Base-by-base conservation (phyloP, 1,140 invertebrate genomes). In the Orchesella cincta region DNA sequence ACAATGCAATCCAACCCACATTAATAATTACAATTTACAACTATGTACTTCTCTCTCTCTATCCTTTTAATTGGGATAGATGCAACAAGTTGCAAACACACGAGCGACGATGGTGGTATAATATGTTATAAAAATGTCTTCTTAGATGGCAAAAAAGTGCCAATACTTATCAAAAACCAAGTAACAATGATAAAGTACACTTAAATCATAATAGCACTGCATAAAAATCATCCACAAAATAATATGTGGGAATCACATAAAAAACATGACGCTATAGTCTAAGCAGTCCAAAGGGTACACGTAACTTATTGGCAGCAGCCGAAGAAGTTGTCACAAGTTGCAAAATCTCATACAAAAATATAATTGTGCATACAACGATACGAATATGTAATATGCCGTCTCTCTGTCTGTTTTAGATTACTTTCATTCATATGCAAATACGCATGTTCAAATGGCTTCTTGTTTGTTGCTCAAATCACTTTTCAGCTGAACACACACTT, bases 241-340 rank as follows among this genome's bases (percentile, higher is more conserved):
- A 57, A 57, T n/a, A n/a, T n/a, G 54, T 23, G 54, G 26, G 23
- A 26, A 57, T n/a, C 14, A 57, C 23, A 57, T 57, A 57, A 12
- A 20, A 12, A 46, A 46, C 39, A 57, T 26, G 54, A 8, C 39
- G 12, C 12, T 26, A 67, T 8, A 67, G 62, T 5, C 26, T 31
- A 67, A 3, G 31, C 29, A 29, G 62, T 31, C 12, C 8, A 67
- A 57, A 3, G n/a, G 31, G 62, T 33, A 33, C 31, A 67, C 62
- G 29, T 67, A 67, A 31, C 33, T 67, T 67, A 67, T 67, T 67
- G 62, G 31, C 31, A 67, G 23, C 28, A 26, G 54, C 20, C 39
- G 8, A 46, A 20, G 20, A 62, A 67, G 62, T 67, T 67, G 62
- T 31, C 62, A 67, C 62, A 67, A 67, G 62, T 67, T 67, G 62